A percentile compares a stretch with the other conserved stretches of the same genome.
phyloP scores from a whole-genome alignment of 2,888 invertebrate genomes.

The Deroplatys truncata region DNA sequence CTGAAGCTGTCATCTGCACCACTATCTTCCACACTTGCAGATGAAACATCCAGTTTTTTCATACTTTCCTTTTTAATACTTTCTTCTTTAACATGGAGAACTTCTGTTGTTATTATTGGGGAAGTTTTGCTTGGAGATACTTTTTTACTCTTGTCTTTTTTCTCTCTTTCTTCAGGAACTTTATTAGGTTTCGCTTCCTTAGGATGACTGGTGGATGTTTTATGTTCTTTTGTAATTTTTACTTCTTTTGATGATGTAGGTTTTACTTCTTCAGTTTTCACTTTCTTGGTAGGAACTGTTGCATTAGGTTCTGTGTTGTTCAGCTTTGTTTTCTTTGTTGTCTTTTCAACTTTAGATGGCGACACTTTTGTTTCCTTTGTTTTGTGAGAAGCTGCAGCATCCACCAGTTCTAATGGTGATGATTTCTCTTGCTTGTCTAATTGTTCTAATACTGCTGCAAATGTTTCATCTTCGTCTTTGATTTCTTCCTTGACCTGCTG shows the following conservation, averaged over 20 bases:
- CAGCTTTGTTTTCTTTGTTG: not conserved
- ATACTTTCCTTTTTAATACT: constrained; percentile 32
- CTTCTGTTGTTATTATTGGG: constrained; percentile 36
- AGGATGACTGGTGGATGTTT: not conserved
- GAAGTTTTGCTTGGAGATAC: not conserved
- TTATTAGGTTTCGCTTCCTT: not conserved
- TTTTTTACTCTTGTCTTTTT: not conserved
- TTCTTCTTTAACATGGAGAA: constrained; percentile 39
- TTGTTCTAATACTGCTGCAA: not conserved
- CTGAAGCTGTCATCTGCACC: not conserved
- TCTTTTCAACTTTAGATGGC: not conserved
- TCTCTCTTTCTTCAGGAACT: constrained; percentile 31
- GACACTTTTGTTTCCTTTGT: not conserved
- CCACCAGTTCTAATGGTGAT: not conserved
- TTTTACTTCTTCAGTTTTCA: not conserved
- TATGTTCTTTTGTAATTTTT: not conserved
- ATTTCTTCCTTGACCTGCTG: not conserved
- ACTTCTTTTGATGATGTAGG: not conserved
- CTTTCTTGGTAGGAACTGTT: not conserved
- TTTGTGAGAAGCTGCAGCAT: not conserved
- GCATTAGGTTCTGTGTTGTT: not conserved
- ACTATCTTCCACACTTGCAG: not conserved
- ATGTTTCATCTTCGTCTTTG: not conserved
- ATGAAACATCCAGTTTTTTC: not conserved
- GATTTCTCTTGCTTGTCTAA: not conserved